A percentile compares a stretch with the other conserved stretches of the same genome.
These are phyloP conservation scores for Alsophila aescularia DNA, from an alignment of 2,888 invertebrate species.

Conservation along the genomic window DNA sequence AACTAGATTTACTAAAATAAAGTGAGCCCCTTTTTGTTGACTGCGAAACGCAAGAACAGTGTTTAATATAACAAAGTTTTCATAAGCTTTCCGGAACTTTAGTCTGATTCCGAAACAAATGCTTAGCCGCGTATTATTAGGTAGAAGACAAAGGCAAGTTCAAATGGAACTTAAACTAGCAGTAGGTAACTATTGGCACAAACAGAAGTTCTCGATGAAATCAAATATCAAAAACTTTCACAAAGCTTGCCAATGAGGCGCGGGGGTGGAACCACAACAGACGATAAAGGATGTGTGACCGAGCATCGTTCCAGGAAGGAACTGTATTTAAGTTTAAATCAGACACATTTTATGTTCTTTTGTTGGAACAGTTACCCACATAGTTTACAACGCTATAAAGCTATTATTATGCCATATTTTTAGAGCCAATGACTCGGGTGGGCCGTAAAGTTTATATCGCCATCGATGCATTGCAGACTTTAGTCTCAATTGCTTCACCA, in stretches of 20 bases:
- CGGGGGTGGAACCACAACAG: neutral
- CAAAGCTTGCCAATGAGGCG: neutral
- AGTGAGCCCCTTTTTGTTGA: no score
- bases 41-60: no score
- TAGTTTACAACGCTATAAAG: slow-evolving; percentile 24
- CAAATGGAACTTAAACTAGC: no score
- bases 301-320: no score
- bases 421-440: slow-evolving; percentile 12
- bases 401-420: slow-evolving; percentile 20
- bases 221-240: neutral
- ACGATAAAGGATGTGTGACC: slow-evolving; percentile 1
- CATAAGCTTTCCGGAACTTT: no score
- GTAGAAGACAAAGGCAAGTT: no score
- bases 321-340: slow-evolving; percentile 5
- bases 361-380: slow-evolving; percentile 15
- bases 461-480: slow-evolving; percentile 11
- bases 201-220: neutral
- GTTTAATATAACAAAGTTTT: no score
- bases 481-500: neutral
- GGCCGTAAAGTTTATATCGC: slow-evolving; percentile 23
- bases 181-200: no score
- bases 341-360: slow-evolving; percentile 19
- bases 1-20: no score
- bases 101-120: no score
- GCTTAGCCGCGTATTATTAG: no score